These are phyloP conservation scores for Proisotoma minuta DNA, from an alignment of 2,888 invertebrate species.

Conservation along the genomic window DNA sequence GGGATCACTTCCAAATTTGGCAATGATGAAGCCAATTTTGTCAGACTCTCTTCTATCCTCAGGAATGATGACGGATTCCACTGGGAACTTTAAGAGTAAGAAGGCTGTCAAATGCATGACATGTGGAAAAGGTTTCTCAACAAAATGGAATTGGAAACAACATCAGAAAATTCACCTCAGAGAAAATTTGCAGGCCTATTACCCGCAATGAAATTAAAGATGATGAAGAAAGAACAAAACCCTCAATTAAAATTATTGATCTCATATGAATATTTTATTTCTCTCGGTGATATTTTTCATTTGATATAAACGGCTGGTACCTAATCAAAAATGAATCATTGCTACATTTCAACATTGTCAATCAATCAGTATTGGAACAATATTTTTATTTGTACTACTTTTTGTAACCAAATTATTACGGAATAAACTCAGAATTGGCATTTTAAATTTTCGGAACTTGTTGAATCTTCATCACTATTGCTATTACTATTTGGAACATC, in stretches of 20 bases:
- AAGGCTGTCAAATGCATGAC: conserved; percentile 24
- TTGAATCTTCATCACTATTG: conserved; percentile 3
- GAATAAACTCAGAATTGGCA: conserved; percentile 13
- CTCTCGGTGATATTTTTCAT: no score
- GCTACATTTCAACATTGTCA: no score
- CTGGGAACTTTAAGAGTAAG: not conserved
- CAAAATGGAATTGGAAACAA: conserved; percentile 34
- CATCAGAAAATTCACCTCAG: conserved; percentile 17
- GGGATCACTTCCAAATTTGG: conserved; percentile 6
- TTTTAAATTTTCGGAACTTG: not conserved
- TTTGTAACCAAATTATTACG: no score
- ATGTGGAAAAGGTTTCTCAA: conserved; percentile 29
- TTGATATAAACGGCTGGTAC: no score
- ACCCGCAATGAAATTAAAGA: conserved; percentile 5
- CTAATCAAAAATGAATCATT: no score
- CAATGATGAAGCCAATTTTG: not conserved
- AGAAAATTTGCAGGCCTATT: conserved; percentile 10
- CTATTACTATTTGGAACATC: conserved; percentile 12
- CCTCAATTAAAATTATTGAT: no score
- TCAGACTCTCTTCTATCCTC: no score
- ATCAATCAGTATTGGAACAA: no score
- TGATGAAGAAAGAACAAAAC: not conserved
- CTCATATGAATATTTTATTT: no score
- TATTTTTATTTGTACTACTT: no score
- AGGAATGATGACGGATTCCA: not conserved